These are phyloP conservation scores for Diachrysia chrysitis DNA, from an alignment of 2,888 invertebrate genomes.

Conservation along the genomic window DNA sequence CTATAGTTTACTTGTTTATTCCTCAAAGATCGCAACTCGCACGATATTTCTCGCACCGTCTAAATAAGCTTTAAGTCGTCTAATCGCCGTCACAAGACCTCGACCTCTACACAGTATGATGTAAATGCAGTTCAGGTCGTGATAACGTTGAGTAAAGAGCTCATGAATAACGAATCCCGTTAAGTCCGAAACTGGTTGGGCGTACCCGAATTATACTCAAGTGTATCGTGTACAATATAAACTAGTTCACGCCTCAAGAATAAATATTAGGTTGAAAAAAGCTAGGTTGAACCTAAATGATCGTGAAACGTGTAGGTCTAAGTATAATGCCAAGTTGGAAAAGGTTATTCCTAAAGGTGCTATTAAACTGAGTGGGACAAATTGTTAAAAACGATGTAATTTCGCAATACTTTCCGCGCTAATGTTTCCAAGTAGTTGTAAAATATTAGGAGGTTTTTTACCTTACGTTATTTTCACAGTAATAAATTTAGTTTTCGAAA, in stretches of 20 bases:
- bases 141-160: background rate
- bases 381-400: background rate
- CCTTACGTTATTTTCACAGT: background rate
- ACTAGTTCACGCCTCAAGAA: constrained; percentile 4
- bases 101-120: background rate
- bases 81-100: background rate
- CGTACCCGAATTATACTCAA: constrained; percentile 3
- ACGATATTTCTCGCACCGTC: too few species aligned
- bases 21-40: too few species aligned
- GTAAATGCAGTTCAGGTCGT: constrained; percentile 4
- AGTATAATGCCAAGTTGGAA: background rate
- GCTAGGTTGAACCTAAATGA: constrained; percentile 4
- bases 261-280: background rate
- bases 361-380: background rate
- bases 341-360: background rate
- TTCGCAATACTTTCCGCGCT: too few species aligned
- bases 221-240: constrained; percentile 4
- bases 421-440: background rate
- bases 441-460: background rate
- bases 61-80: too few species aligned
- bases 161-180: constrained; percentile 1
- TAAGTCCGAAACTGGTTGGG: background rate
- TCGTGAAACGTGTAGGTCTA: constrained; percentile 1
- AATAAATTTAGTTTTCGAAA: constrained; percentile 18
- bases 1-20: too few species aligned